Percentiles rank a stretch among this genome's conserved stretches.
Evolutionary conservation across 2,797 vertebrate species (phyloP).

Genomic region (Myripristis jacobus): DNA sequence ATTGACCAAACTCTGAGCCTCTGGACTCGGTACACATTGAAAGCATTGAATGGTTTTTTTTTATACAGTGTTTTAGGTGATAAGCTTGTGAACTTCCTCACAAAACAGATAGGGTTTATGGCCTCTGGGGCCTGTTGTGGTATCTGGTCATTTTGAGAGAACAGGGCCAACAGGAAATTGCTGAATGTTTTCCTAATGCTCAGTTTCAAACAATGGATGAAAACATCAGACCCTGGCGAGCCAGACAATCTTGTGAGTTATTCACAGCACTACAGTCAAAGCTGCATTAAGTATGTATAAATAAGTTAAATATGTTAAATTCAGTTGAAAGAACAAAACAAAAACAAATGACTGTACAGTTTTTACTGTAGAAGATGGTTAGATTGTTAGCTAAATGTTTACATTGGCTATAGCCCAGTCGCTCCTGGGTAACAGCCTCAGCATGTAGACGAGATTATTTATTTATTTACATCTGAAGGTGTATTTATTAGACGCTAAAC

Average conservation of each 20-base stretch:
- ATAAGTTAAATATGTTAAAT: no score
- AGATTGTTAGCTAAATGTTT: neutral
- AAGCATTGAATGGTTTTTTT: constrained; percentile 1
- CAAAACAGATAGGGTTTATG: constrained; percentile 10
- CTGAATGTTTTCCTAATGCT: constrained; percentile 49
- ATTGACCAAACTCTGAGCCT: constrained; percentile 9
- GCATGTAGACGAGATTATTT: neutral
- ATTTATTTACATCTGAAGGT: no score
- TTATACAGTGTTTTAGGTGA: constrained; percentile 17
- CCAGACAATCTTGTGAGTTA: constrained; percentile 6
- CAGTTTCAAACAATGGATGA: constrained; percentile 22
- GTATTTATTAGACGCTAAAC: no score
- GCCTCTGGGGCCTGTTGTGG: constrained; percentile 16
- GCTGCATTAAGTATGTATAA: no score
- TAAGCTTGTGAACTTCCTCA: constrained; percentile 12
- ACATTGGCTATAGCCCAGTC: neutral
- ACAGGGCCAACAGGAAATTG: constrained; percentile 8
- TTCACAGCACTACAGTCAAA: neutral
- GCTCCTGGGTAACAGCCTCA: neutral
- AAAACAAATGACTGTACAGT: no score
- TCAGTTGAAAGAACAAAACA: no score
- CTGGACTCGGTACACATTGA: constrained; percentile 4
- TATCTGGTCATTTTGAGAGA: constrained; percentile 3
- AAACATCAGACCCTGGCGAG: constrained; percentile 6
- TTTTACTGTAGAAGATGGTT: no score